These are phyloP conservation scores for Xerus rutilus DNA, from an alignment of 2,797 vertebrate genomes.

Conservation along the genomic window DNA sequence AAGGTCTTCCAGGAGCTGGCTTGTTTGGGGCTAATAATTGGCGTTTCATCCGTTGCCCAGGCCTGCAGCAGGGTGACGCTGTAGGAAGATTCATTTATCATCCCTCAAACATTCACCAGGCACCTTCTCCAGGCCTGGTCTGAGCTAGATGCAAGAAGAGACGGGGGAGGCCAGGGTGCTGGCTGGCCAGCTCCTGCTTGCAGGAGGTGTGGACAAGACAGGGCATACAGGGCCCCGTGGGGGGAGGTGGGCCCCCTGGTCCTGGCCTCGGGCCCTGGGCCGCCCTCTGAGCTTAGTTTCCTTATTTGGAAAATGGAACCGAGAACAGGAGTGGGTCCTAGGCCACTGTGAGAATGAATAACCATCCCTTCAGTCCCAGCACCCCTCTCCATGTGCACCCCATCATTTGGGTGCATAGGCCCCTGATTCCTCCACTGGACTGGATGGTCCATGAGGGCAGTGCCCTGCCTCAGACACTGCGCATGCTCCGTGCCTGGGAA, in stretches of 20 bases:
- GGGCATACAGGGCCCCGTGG: rapidly evolving
- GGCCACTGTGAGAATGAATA: neutral
- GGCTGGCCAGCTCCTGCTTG: neutral
- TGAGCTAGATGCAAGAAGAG: neutral
- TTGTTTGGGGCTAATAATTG: neutral
- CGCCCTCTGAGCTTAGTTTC: neutral
- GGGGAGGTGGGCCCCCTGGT: neutral
- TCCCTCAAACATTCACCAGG: neutral
- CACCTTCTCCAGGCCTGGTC: neutral
- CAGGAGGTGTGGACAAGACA: neutral
- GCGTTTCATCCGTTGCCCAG: rapidly evolving
- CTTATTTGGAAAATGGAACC: neutral
- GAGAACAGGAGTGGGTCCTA: neutral
- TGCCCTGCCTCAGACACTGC: neutral
- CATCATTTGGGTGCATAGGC: neutral
- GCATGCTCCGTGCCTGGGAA: neutral
- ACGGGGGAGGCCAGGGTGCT: neutral
- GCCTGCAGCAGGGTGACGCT: neutral
- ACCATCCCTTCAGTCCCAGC: neutral
- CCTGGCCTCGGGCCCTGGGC: neutral
- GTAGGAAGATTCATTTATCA: rapidly evolving
- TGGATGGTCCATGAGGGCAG: neutral
- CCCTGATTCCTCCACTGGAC: neutral
- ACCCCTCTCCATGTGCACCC: neutral
- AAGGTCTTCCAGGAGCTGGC: neutral